Evolutionary conservation across 2,888 invertebrate species (phyloP), one percentile per base, ranked within the genome.

Genomic region (Campoplex capitator): DNA sequence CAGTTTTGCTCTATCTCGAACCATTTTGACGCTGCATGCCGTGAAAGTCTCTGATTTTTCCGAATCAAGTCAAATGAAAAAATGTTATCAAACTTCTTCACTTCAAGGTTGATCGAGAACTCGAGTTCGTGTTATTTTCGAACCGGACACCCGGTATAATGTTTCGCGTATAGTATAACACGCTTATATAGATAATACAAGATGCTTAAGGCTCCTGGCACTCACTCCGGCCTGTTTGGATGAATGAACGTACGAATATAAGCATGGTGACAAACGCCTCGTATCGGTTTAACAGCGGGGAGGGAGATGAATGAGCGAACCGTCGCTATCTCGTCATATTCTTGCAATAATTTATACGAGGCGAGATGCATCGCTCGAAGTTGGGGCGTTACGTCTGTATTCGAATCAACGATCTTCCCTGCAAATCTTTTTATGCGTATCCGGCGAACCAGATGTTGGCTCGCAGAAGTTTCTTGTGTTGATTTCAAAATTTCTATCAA

Each of bases 231-330:
- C 51, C 58, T 75, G 62, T 70, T 62, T 68, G 38, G 42, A 79
- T 79, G 85, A 83, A 86, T 83, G 82, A 86, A 85, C 77, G 67
- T 67, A 83, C 56, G 51, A 68, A 68, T 18, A 45, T 18, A 45
- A 74, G 75, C 76, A 62, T 75, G 45, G 28, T 7, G 76, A 77
- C 51, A 48, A 77, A 77, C 65, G 76, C 35, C 76, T 2, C 51
- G 42, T 48, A 71, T 71, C 38, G 32, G 70, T 23, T 38, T 56
- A 68, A 51, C 32, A 70, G 38, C 28, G 54, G 67, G 45, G 65
- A 71, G 16, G 13, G 70, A 78, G 82, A 82, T 82, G 76, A 78
- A 85, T 85, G 82, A 77, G 76, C 48, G 62, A 77, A 68, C 28
- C 58, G 51, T 67, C 38, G 48, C 62, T 71, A 32, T 65, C 58